Base-by-base conservation (phyloP, 2,113 vertebrate genomes). In the Stercorarius parasiticus region DNA sequence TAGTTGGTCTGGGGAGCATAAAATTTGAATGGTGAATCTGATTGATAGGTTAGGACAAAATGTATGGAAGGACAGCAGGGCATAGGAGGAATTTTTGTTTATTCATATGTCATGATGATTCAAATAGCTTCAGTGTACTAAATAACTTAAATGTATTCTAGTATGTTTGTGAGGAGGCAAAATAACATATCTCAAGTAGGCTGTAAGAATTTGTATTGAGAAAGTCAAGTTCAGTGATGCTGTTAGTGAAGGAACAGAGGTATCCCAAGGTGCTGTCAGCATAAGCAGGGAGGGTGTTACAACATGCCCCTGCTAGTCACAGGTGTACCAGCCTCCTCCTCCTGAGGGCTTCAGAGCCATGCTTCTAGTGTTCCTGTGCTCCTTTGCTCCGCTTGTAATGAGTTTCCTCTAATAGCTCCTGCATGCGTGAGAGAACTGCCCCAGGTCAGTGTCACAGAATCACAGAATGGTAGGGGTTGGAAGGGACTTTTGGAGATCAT, bases 101-200 rank as follows among this genome's bases (percentile, higher is more conserved):
- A 45, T 77, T 38, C 2, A 2, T 36, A 47, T 16, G 7, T 58
- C 23, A 19, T 55, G 43, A 38, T 59, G 17, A 38, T 45, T 85
- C 38, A 79, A 26, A 56, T 69, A 84, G 15, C 25, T 86, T 72
- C 42, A 77, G 1, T 47, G n/a, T 67, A 30, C 26, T 56, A 59
- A 34, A 19, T 55, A 72, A 22, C 58, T 88, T 26, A 8, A 40
- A 6, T 27, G 19, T 52, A 8, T 16, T 58, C 34, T 38, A 27
- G 11, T 42, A n/a, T 23, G n/a, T 42, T 59, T 59, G 30, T 29
- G 16, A 81, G 80, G 34, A 70, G 30, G 22, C 2, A 1, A 42
- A 74, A 47, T 36, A 69, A 18, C 0, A 0, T 52, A 16, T 45
- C 72, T 72, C 64, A 58, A 2, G n/a, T 66, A 55, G 52, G 13